Percentiles rank a stretch among this genome's conserved stretches.
phyloP scores from a whole-genome alignment of 2,113 vertebrate genomes.

The Gallinago media region DNA sequence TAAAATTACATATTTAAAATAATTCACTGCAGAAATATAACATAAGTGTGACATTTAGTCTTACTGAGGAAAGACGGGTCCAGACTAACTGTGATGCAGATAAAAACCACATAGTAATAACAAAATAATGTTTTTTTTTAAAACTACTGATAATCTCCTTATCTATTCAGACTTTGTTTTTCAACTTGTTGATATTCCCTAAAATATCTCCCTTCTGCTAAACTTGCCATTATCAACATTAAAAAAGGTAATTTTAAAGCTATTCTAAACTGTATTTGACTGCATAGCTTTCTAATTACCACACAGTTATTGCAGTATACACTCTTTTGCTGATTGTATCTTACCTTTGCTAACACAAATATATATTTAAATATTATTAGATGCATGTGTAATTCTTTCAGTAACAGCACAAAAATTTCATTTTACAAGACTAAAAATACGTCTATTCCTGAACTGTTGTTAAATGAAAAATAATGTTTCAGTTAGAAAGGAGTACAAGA shows the following conservation, averaged over 20 bases:
- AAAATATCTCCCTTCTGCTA: not conserved
- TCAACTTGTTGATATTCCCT: not conserved
- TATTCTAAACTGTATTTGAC: not conserved
- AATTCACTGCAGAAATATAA: not conserved
- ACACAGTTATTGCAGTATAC: not conserved
- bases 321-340: not conserved
- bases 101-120: not conserved
- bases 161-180: not conserved
- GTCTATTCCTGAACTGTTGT: not conserved
- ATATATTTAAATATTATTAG: not conserved
- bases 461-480: not conserved
- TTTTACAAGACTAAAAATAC: not conserved
- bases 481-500: not conserved
- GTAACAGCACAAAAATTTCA: not conserved
- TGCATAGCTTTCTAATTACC: not conserved
- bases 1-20: not conserved
- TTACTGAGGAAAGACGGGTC: not conserved
- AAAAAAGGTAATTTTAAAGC: not conserved
- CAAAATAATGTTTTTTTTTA: not conserved
- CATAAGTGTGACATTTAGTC: not conserved
- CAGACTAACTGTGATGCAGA: not conserved
- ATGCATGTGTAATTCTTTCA: not conserved
- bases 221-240: not conserved
- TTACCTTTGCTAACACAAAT: not conserved
- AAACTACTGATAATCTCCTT: not conserved